Evolutionary conservation across 2,797 vertebrate species (phyloP).

Genomic region (Cirrhinus molitorella): DNA sequence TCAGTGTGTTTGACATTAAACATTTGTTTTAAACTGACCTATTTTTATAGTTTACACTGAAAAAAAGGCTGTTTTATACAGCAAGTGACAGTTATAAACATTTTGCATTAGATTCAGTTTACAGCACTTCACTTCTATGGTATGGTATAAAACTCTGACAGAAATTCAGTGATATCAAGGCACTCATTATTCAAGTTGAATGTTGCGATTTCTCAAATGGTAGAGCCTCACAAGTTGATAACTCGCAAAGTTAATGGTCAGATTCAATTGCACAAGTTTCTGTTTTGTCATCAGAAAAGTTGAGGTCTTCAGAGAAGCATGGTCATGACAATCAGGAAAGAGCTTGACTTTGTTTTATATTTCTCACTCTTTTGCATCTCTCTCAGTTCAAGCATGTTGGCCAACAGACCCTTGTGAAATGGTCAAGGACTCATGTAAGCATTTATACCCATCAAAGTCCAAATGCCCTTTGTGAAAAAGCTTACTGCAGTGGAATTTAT

Average conservation of each 20-base stretch:
- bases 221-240: no score
- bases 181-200: no score
- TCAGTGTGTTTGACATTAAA: not conserved
- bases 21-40: not conserved
- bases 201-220: no score
- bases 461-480: not conserved
- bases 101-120: not conserved
- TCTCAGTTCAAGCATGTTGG: not conserved
- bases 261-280: not conserved
- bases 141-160: no score
- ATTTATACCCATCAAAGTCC: not conserved
- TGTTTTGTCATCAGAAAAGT: conserved; percentile 1
- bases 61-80: not conserved
- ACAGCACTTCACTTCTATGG: not conserved
- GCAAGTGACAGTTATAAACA: not conserved
- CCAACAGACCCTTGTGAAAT: not conserved
- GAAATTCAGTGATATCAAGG: no score
- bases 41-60: not conserved
- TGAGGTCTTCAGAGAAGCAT: not conserved
- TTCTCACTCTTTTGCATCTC: not conserved
- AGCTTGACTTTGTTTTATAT: not conserved
- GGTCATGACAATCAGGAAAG: not conserved
- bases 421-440: not conserved
- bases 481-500: not conserved
- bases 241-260: not conserved